Percentiles rank a stretch among this genome's conserved stretches.
Conservation (phyloP, 2,113 vertebrate species). For the Sialia sialis region DNA sequence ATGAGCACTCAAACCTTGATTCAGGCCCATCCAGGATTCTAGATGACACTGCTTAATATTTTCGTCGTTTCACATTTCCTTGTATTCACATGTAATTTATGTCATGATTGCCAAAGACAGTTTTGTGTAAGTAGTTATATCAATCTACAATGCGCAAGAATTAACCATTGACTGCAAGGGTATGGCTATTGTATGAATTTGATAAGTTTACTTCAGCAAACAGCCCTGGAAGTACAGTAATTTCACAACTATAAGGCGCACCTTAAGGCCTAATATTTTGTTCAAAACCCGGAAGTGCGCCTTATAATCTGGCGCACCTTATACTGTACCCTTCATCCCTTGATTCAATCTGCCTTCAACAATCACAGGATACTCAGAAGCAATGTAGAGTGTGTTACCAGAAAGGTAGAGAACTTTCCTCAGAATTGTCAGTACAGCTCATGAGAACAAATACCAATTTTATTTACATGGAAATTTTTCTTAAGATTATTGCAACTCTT, state of each 20-base stretch:
- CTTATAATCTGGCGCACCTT: no score
- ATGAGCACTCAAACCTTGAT: neutral
- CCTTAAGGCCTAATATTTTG: no score
- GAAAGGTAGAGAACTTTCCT: neutral
- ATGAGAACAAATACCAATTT: neutral
- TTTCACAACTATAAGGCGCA: no score
- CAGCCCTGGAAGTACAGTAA: rapidly evolving
- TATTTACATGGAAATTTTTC: neutral
- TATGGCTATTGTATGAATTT: rapidly evolving
- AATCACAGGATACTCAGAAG: neutral
- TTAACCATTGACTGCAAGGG: neutral
- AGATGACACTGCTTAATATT: neutral
- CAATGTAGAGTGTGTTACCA: neutral
- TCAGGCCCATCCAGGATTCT: neutral
- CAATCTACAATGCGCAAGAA: neutral
- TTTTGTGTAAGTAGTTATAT: neutral
- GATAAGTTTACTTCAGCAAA: neutral
- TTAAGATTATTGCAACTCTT: neutral
- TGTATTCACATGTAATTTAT: neutral
- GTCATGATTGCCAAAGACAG: neutral
- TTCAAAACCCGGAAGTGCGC: no score
- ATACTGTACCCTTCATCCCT: rapidly evolving
- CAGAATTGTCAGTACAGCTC: neutral
- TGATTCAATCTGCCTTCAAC: neutral
- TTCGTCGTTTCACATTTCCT: neutral